Percentiles rank a stretch among this genome's conserved stretches.
Conservation (phyloP, 1,140 invertebrate genomes). For the Eupristina koningsbergeri region DNA sequence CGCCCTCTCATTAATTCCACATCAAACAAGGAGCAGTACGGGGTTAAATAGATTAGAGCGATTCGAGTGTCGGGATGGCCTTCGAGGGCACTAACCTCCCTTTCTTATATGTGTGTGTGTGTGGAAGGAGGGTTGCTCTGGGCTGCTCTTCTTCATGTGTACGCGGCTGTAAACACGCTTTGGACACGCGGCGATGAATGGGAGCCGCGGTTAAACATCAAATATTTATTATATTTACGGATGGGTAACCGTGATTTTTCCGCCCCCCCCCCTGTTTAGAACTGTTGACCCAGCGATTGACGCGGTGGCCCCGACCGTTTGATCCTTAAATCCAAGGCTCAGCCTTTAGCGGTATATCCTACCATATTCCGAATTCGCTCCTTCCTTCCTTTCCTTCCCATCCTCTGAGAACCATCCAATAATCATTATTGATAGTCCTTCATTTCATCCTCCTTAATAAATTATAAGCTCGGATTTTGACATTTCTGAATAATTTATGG, state of each 20-base stretch:
- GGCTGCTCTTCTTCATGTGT: neutral
- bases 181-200: constrained; percentile 19
- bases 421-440: neutral
- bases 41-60: constrained; percentile 73
- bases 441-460: neutral
- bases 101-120: constrained; percentile 6
- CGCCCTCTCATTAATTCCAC: constrained; percentile 71
- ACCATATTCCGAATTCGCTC: too few species aligned
- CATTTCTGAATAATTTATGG: neutral
- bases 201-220: constrained; percentile 25
- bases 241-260: constrained; percentile 20
- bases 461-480: neutral
- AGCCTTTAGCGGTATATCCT: neutral
- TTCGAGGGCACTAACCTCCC: neutral
- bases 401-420: neutral
- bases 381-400: too few species aligned
- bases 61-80: constrained; percentile 18
- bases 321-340: constrained; percentile 34
- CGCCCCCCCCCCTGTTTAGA: too few species aligned
- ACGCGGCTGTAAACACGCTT: constrained; percentile 31
- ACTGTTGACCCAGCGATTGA: constrained; percentile 27
- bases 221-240: constrained; percentile 49
- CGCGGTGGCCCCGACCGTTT: neutral
- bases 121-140: too few species aligned
- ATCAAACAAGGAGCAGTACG: constrained; percentile 72